A percentile compares a stretch with the other conserved stretches of the same genome.
Conservation (phyloP, 2,888 invertebrate species). For the Metopia argyrocephala region DNA sequence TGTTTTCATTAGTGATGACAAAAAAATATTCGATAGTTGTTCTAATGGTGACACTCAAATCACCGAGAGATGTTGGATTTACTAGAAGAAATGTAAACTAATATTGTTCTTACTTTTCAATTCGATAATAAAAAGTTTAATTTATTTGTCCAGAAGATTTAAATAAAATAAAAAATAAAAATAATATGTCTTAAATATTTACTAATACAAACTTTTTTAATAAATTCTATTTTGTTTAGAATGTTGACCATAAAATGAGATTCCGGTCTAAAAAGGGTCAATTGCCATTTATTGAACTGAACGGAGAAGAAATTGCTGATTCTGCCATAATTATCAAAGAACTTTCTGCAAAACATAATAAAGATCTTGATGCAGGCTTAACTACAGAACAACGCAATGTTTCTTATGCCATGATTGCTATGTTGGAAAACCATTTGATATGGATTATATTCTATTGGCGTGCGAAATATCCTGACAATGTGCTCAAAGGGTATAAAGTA, state of each 20-base stretch:
- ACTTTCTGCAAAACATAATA: slow-evolving; percentile 88
- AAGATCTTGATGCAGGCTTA: slow-evolving; percentile 90
- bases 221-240: slow-evolving; percentile 82
- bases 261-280: slow-evolving; percentile 96
- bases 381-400: slow-evolving; percentile 91
- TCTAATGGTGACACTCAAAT: too few relatives aligned
- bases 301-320: slow-evolving; percentile 96
- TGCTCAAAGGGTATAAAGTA: slow-evolving; percentile 93
- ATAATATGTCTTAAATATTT: neutral
- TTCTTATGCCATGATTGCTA: slow-evolving; percentile 94
- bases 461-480: slow-evolving; percentile 92
- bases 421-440: slow-evolving; percentile 95
- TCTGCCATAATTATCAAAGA: slow-evolving; percentile 94
- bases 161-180: too few relatives aligned
- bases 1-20: too few relatives aligned
- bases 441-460: slow-evolving; percentile 97
- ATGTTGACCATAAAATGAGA: slow-evolving; percentile 96
- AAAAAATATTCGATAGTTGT: too few relatives aligned
- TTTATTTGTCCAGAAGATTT: too few relatives aligned
- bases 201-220: neutral
- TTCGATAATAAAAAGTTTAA: too few relatives aligned
- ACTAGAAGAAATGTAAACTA: too few relatives aligned
- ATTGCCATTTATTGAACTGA: slow-evolving; percentile 95
- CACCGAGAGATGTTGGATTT: too few relatives aligned
- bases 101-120: too few relatives aligned